Evolutionary conservation across 2,888 invertebrate genomes (phyloP), one percentile per base, ranked within the genome.

Genomic region (Catocala fraxini): DNA sequence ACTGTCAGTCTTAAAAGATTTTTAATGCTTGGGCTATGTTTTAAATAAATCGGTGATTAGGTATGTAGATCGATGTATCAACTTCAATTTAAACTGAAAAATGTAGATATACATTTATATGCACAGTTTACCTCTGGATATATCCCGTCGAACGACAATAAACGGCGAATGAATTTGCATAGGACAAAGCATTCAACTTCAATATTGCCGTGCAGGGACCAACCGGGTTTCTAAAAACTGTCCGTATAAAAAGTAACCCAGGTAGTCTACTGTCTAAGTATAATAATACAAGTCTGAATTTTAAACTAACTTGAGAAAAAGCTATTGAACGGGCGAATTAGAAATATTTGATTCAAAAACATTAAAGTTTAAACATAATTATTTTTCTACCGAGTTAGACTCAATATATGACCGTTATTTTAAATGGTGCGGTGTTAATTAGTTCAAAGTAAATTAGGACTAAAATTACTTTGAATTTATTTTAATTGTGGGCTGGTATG

Each of bases 161-260:
- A 89, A 88, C 75, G 86, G 80, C 82, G 84, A 83, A 81, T 81
- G 82, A 84, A 89, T 89, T 89, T 89, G 88, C 89, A 89, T 89
- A 81, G 82, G 84, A 86, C 86, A 89, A 82, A 84, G 87, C 85
- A 79, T 82, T 76, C 80, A 81, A 80, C 82, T 89, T 85, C 84
- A 89, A 89, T 89, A 89, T 83, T 81, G 86, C 81, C 84, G 80
- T 80, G 83, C 80, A 75, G 79, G 56, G 66, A 71, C 68, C 66
- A 63, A 69, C 65, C 49, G 61, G 41, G 46, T 61, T 77, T 76
- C 63, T 47, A 43, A 57, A 60, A 74, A 63, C 61, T 64, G 46
- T 54, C 49, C 45, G 33, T 67, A 41, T 39, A 54, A 62, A 59
- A 65, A 56, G 59, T 43, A 41, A 51, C 49, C 43, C 25, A 11